Evolutionary conservation across 2,888 invertebrate species (phyloP).

Genomic region (Drepanosiphum platanoidis): DNA sequence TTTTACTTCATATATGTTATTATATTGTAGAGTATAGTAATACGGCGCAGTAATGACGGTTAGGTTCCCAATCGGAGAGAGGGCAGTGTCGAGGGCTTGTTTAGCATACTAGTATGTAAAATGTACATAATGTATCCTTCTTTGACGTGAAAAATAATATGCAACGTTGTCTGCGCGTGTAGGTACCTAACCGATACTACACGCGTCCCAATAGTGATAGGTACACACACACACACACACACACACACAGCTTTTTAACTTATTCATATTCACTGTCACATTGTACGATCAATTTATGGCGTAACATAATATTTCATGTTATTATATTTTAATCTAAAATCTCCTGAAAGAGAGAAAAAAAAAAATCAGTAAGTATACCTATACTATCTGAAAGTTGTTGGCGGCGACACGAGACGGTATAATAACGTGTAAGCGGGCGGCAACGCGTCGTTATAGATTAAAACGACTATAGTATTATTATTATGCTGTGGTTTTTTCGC

Average conservation of each 20-base stretch:
- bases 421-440: background rate
- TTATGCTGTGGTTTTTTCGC: background rate
- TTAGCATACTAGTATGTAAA: background rate
- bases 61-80: background rate
- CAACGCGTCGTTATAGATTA: too few species aligned
- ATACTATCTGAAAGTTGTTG: too few species aligned
- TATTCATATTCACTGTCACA: background rate
- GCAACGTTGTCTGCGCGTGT: background rate
- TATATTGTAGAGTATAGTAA: background rate
- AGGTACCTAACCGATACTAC: background rate
- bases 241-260: background rate
- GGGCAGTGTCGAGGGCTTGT: background rate
- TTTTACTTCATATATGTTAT: constrained; percentile 14
- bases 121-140: background rate
- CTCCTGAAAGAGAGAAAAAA: background rate
- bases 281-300: background rate
- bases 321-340: background rate
- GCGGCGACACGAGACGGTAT: background rate
- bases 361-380: background rate
- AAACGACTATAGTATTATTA: background rate
- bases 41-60: background rate
- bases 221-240: too few species aligned
- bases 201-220: background rate
- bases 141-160: background rate
- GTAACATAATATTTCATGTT: background rate